Conservation (phyloP, 2,888 invertebrate genomes). For the Melangyna quadrimaculata region DNA sequence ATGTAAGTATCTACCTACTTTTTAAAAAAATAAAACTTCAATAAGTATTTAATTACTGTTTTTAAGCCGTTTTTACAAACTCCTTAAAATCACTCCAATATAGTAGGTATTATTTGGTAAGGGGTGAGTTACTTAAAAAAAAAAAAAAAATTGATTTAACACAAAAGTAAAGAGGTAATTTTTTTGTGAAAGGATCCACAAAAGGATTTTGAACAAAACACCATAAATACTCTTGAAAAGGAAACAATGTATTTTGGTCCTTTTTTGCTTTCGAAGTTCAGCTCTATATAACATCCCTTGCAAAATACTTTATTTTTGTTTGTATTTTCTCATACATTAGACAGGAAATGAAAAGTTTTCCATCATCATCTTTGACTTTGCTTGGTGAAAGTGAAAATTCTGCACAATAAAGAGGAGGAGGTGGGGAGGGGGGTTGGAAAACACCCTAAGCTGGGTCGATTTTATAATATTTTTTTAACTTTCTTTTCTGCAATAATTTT, state of each 20-base stretch:
- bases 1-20: background rate
- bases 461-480: slow-evolving; percentile 18
- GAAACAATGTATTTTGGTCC: slow-evolving; percentile 25
- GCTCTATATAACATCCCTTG: background rate
- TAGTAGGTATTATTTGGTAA: background rate
- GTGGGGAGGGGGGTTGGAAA: background rate
- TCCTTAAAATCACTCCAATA: background rate
- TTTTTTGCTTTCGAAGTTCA: background rate
- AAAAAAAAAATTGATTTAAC: slow-evolving; percentile 1
- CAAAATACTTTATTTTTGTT: slow-evolving; percentile 1
- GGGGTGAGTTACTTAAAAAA: background rate
- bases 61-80: background rate
- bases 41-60: slow-evolving; percentile 58
- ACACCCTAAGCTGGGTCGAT: slow-evolving; percentile 39
- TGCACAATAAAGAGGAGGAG: background rate
- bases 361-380: slow-evolving; percentile 39
- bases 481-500: slow-evolving; percentile 41
- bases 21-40: slow-evolving; percentile 27
- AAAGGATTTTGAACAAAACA: slow-evolving; percentile 30
- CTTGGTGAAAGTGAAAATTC: slow-evolving; percentile 46
- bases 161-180: slow-evolving; percentile 35
- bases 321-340: slow-evolving; percentile 22
- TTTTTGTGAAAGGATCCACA: slow-evolving; percentile 23
- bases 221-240: slow-evolving; percentile 11
- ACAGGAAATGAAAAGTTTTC: slow-evolving; percentile 59